Base-by-base conservation (phyloP, 2,113 vertebrate genomes). In the Dicerorhinus sumatrensis region DNA sequence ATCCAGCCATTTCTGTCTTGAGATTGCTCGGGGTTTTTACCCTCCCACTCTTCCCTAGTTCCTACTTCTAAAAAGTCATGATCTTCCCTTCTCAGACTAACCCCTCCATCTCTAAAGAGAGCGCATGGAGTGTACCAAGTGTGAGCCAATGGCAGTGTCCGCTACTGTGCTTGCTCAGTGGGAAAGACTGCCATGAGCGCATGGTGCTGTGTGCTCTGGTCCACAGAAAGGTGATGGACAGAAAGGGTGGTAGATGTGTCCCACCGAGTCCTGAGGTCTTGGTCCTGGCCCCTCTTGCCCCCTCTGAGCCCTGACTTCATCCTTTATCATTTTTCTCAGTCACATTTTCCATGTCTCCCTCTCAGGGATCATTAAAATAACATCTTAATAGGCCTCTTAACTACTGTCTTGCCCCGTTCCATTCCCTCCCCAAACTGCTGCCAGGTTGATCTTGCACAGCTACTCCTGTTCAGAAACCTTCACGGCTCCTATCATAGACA, bases 181-280 rank as follows among this genome's bases (percentile, higher is more conserved):
- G 39, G 62, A 80, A 69, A 82, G 73, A 4, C 16, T 0, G 0
- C n/a, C 8, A 5, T 33, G 42, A 16, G 5, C 13, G 0, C 31
- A 2, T 11, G 23, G 1, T 29, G 6, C 48, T 8, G 0, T 54
- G 29, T 8, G 20, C 11, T 2, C 21, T 73, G 27, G 2, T 5
- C 33, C 6, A 36, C 2, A 11, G 25, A 54, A 33, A 65, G 21
- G 33, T 77, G 48, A 39, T 5, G 48, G 46, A 29, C 18, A 21
- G 21, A 6, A 1, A 5, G 9, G 33, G 31, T 21, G n/a, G 33
- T 21, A 0, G 13, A 3, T 8, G 27, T 4, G 2, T 21, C 27
- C 14, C 8, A 25, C 51, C 17, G 46, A 7, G 11, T 72, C 54
- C 20, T 36, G 2, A 17, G 5, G 46, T 60, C 80, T 87, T 51